Percentiles rank a stretch among this genome's conserved stretches.
These are phyloP conservation scores for Atta texana DNA, from an alignment of 1,140 invertebrate genomes.

Conservation along the genomic window DNA sequence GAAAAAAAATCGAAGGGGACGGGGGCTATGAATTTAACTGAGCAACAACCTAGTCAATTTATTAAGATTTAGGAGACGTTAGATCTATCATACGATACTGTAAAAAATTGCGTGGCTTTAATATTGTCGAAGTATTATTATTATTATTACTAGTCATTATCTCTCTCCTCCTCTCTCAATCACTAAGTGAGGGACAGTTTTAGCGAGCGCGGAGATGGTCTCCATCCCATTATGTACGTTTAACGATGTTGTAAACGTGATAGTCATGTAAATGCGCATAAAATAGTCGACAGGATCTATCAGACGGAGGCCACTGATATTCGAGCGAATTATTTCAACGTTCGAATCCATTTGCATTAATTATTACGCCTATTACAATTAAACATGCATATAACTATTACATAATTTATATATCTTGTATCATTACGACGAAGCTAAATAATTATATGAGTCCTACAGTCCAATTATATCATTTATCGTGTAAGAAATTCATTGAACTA, in stretches of 20 bases:
- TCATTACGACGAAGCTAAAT: background rate
- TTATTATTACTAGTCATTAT: slow-evolving; percentile 48
- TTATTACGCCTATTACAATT: background rate
- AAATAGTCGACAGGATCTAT: slow-evolving; percentile 34
- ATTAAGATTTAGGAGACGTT: slow-evolving; percentile 48
- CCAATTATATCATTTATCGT: background rate
- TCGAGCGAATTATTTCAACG: slow-evolving; percentile 32
- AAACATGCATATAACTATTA: background rate
- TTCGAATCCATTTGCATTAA: slow-evolving; percentile 4
- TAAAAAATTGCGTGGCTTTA: slow-evolving; percentile 54
- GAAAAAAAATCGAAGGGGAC: background rate
- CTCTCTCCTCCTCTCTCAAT: slow-evolving; percentile 13
- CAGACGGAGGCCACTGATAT: background rate
- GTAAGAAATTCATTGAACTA: background rate
- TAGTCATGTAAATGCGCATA: slow-evolving; percentile 24
- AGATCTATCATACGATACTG: slow-evolving; percentile 40
- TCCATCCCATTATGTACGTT: slow-evolving; percentile 7
- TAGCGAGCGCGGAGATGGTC: slow-evolving; percentile 10
- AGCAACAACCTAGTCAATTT: slow-evolving; percentile 62
- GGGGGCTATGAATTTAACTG: slow-evolving; percentile 21
- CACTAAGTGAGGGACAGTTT: slow-evolving; percentile 18
- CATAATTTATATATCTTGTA: background rate
- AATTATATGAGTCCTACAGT: background rate
- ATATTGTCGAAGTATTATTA: slow-evolving; percentile 38
- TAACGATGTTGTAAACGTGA: slow-evolving; percentile 30